Evolutionary conservation across 1,140 invertebrate genomes (phyloP).

Genomic region (Drosophila rufa): DNA sequence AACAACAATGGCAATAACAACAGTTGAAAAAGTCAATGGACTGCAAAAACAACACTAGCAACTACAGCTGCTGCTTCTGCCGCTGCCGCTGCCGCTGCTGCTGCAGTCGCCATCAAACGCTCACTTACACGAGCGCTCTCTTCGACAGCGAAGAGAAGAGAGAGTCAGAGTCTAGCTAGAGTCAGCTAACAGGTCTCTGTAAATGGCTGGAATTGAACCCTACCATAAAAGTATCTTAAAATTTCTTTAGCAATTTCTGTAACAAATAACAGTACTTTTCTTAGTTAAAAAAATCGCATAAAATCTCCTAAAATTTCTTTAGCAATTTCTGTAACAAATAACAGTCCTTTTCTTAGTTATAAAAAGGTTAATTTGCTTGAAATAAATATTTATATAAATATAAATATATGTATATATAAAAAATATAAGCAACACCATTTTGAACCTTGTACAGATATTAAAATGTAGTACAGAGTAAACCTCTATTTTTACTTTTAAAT

Average conservation of each 20-base stretch:
- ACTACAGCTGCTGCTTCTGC: slow-evolving; percentile 24
- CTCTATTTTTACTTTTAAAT: too few relatives aligned
- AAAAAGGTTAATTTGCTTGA: too few relatives aligned
- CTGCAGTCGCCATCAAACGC: slow-evolving; percentile 51
- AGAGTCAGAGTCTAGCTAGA: neutral
- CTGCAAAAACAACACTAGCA: slow-evolving; percentile 66
- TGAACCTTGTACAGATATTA: too few relatives aligned
- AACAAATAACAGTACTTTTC: neutral
- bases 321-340: neutral
- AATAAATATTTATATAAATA: neutral
- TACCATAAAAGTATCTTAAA: neutral
- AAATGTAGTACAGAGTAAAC: too few relatives aligned
- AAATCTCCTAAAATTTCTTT: neutral
- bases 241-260: neutral
- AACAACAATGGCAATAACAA: slow-evolving; percentile 48
- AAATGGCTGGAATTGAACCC: neutral
- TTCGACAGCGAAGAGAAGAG: slow-evolving; percentile 4
- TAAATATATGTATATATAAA: too few relatives aligned
- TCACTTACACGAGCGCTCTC: slow-evolving; percentile 42
- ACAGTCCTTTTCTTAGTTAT: too few relatives aligned
- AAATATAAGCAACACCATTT: too few relatives aligned
- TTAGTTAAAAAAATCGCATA: neutral
- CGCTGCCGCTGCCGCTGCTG: slow-evolving; percentile 13
- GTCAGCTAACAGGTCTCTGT: slow-evolving; percentile 32
- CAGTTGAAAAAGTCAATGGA: slow-evolving; percentile 75